Evolutionary conservation across 2,888 invertebrate species (phyloP).

Genomic region (Invenusta paracnida): DNA sequence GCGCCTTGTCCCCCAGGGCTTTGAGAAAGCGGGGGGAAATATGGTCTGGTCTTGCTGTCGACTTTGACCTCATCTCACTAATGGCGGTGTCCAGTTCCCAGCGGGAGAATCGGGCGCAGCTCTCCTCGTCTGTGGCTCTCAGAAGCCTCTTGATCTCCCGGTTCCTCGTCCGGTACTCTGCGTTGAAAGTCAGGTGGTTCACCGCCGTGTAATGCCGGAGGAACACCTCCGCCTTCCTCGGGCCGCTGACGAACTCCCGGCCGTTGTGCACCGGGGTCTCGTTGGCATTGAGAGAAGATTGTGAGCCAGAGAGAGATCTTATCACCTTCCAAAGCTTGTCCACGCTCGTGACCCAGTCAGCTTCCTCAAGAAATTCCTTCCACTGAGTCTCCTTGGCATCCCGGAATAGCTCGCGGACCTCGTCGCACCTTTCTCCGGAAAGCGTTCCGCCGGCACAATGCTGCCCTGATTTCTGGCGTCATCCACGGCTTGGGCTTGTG

Average conservation of each 20-base stretch:
- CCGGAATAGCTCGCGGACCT: constrained; percentile 18
- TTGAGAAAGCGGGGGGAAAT: not conserved
- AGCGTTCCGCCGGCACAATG: not conserved
- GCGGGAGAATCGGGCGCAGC: not conserved
- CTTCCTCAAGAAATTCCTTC: not conserved
- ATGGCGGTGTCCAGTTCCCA: not conserved
- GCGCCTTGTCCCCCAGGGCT: no score
- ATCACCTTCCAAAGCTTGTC: not conserved
- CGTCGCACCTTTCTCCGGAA: constrained; percentile 1
- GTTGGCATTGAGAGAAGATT: not conserved
- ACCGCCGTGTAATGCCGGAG: constrained; percentile 14
- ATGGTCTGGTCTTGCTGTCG: not conserved
- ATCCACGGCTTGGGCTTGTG: not conserved
- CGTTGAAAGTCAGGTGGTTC: not conserved
- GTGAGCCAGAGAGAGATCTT: not conserved
- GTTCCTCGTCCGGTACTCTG: not conserved
- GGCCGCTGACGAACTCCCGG: not conserved
- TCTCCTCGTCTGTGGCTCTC: not conserved
- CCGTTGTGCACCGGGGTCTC: constrained; percentile 6
- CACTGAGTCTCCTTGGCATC: constrained; percentile 15
- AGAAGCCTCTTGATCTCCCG: not conserved
- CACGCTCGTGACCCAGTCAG: not conserved
- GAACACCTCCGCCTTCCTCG: not conserved
- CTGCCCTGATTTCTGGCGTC: not conserved
- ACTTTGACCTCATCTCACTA: not conserved